phyloP scores from a whole-genome alignment of 2,888 invertebrate genomes.

The Lysandra bellargus region DNA sequence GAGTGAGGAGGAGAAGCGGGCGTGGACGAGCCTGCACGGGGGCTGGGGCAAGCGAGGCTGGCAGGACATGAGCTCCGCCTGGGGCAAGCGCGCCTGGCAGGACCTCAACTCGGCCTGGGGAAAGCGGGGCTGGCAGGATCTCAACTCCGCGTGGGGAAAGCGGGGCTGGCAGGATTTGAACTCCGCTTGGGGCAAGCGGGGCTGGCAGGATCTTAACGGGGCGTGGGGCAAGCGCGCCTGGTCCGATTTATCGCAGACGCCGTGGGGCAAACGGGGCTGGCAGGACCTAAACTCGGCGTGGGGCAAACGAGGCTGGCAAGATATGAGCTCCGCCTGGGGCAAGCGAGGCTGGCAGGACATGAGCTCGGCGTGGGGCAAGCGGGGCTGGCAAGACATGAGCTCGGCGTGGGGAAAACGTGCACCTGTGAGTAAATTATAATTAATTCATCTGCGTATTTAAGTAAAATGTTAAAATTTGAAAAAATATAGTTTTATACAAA shows the following conservation, averaged over 20 bases:
- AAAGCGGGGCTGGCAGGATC: constrained; percentile 81
- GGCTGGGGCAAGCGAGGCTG: constrained; percentile 81
- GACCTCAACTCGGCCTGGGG: constrained; percentile 77
- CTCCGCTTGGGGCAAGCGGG: constrained; percentile 80
- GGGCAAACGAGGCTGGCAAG: constrained; percentile 82
- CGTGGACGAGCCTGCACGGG: constrained; percentile 81
- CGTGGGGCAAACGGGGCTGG: constrained; percentile 83
- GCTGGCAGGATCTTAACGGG: constrained; percentile 78
- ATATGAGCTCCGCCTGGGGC: constrained; percentile 74
- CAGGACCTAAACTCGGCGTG: constrained; percentile 67
- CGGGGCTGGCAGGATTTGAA: constrained; percentile 79
- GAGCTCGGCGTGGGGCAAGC: constrained; percentile 72
- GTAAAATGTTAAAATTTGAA: no score
- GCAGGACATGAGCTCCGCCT: constrained; percentile 78
- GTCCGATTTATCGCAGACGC: constrained; percentile 77
- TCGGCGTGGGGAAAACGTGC: constrained; percentile 74
- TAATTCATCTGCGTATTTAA: constrained; percentile 43
- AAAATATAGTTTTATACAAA: no score
- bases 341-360: constrained; percentile 79
- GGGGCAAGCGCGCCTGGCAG: constrained; percentile 79
- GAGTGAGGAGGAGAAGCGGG: constrained; percentile 81
- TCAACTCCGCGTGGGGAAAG: constrained; percentile 81
- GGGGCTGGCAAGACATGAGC: constrained; percentile 75
- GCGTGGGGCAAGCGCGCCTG: constrained; percentile 83
- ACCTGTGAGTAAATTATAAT: constrained; percentile 49